Conservation (phyloP, 2,888 invertebrate species). For the Uloborus plumipes region DNA sequence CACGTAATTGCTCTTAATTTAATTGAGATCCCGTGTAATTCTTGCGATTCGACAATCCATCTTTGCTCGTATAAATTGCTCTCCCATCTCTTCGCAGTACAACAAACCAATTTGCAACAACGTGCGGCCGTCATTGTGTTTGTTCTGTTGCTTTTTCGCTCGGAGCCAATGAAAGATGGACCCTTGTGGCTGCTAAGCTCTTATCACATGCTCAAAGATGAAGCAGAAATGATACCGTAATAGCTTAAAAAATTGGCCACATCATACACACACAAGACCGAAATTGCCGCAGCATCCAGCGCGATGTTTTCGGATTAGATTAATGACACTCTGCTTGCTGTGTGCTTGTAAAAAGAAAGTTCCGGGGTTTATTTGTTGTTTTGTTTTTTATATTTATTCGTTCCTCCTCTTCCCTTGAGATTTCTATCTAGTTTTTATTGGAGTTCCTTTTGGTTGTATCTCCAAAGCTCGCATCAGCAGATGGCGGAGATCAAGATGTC, state of each 20-base stretch:
- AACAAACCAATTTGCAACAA: conserved; percentile 49
- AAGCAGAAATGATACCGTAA: conserved; percentile 44
- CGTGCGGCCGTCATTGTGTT: conserved; percentile 41
- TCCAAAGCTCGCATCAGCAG: conserved; percentile 15
- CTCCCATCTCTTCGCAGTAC: conserved; percentile 9
- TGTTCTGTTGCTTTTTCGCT: conserved; percentile 34
- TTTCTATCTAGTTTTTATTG: conserved; percentile 28
- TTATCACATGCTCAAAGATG: conserved; percentile 37
- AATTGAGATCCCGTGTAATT: conserved; percentile 58
- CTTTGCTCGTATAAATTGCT: conserved; percentile 15
- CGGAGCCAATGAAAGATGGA: conserved; percentile 45
- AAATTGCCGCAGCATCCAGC: conserved; percentile 21
- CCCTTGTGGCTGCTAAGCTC: conserved; percentile 42
- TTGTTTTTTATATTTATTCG: too few species aligned
- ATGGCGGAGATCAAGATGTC: conserved; percentile 24
- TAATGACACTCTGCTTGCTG: conserved; percentile 38
- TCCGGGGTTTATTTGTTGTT: too few species aligned
- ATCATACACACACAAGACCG: conserved; percentile 24
- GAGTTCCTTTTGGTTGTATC: conserved; percentile 19
- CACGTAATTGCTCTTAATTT: conserved; percentile 61
- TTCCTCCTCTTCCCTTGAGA: conserved; percentile 2
- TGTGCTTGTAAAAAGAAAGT: too few species aligned
- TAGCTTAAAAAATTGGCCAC: conserved; percentile 47
- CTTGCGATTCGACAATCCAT: conserved; percentile 28
- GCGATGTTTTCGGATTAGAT: conserved; percentile 48